These are phyloP conservation scores for Furcifer pardalis DNA, from an alignment of 2,797 vertebrate genomes.

Conservation along the genomic window DNA sequence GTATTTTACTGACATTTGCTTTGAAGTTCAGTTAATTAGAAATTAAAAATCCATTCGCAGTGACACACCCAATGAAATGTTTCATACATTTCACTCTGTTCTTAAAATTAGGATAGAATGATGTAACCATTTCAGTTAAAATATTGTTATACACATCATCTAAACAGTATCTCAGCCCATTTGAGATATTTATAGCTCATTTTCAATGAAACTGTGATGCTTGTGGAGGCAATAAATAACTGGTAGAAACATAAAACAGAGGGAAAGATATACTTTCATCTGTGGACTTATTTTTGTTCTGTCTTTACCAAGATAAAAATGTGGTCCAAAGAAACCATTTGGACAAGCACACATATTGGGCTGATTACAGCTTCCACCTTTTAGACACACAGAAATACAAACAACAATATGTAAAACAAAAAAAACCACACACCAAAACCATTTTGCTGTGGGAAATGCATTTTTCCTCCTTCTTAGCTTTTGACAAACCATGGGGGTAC, in stretches of 20 bases:
- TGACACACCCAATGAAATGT: background rate
- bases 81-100: background rate
- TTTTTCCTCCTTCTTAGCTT: background rate
- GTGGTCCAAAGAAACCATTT: conserved; percentile 80
- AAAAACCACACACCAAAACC: background rate
- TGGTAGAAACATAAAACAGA: background rate
- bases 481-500: background rate
- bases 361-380: conserved; percentile 78
- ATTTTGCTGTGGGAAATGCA: background rate
- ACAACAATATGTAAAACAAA: conserved; percentile 68
- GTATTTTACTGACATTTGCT: background rate
- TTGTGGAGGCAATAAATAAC: background rate
- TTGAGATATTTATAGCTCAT: background rate
- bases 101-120: background rate
- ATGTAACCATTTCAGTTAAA: background rate
- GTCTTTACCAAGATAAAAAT: conserved; percentile 81
- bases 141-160: background rate
- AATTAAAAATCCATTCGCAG: background rate
- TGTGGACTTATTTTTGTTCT: background rate
- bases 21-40: conserved; percentile 8
- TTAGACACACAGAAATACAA: conserved; percentile 83
- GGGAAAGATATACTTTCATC: background rate
- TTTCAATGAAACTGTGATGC: background rate
- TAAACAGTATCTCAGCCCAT: background rate
- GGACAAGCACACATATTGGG: conserved; percentile 79